phyloP scores from a whole-genome alignment of 2,888 invertebrate genomes.

The Unio delphinus region DNA sequence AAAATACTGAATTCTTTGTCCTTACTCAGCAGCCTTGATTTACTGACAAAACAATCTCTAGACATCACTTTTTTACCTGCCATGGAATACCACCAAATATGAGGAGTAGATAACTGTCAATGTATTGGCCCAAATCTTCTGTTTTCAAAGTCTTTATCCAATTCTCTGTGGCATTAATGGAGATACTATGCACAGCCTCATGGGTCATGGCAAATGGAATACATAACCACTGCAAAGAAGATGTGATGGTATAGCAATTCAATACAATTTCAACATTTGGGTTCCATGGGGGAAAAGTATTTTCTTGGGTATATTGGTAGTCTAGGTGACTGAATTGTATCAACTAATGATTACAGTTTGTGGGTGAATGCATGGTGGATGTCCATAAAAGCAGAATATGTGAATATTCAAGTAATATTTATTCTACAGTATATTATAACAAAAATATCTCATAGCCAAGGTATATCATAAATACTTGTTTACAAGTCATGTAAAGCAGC shows the following conservation, averaged over 20 bases:
- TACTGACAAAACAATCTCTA: neutral
- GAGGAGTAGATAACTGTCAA: slow-evolving; percentile 62
- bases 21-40: neutral
- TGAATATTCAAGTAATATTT: no score
- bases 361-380: no score
- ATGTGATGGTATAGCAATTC: slow-evolving; percentile 9
- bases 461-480: no score
- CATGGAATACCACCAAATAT: slow-evolving; percentile 69
- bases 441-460: no score
- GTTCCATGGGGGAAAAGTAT: neutral
- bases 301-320: neutral
- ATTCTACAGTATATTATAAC: no score
- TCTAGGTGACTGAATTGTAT: no score
- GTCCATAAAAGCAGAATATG: no score
- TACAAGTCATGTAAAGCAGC: no score
- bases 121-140: slow-evolving; percentile 50
- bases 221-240: slow-evolving; percentile 86
- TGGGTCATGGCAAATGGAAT: slow-evolving; percentile 95
- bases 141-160: slow-evolving; percentile 59
- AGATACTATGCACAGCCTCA: slow-evolving; percentile 85
- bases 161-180: slow-evolving; percentile 77
- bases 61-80: slow-evolving; percentile 51
- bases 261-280: neutral
- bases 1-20: no score
- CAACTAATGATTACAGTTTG: no score